Base-by-base conservation (phyloP, 2,797 vertebrate species). In the Karalla daura region DNA sequence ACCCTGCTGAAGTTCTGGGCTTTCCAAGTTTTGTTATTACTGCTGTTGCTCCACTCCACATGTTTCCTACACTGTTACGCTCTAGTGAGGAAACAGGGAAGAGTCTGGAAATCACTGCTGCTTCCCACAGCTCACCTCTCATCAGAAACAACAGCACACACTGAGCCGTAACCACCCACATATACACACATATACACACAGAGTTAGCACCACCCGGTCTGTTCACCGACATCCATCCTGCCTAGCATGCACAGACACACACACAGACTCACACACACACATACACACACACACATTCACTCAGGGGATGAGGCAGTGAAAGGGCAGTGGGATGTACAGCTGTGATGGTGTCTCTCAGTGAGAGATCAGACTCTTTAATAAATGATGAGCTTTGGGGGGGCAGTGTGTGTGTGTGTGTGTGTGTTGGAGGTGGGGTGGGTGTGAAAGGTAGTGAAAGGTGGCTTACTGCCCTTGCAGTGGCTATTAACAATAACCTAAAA, bases 241-340 rank as follows among this genome's bases (percentile, higher is more conserved):
- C 32, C 55, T 39, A 39, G 63, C 74, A 70, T 82, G 68, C 70
- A 68, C 54, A 70, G 54, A 73, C 76, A 63, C 56, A 59, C 63
- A 67, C 59, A 52, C 45, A 53, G 63, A n/a, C n/a, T 69, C 66
- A 45, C 55, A 58, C 63, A 71, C 63, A 70, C 54, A 41, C 40
- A 58, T 45, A 74, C 63, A 59, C 33, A 55, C 56, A 51, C 67
- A 74, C 46, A 65, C 71, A 53, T 50, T 49, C 50, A 77, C 84
- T 80, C 69, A 15, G 35, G 74, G 82, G 80, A 87, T 72, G 66
- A 88, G 75, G 73, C 72, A 74, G 74, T 63, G 78, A 91, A 91
- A 90, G 89, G 87, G 87, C 89, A 91, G 87, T 83, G 81, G 78
- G 84, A 88, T 85, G 84, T 88, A 88, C 86, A 89, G 85, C 88